A percentile compares a stretch with the other conserved stretches of the same genome.
phyloP scores from a whole-genome alignment of 2,797 vertebrate genomes.

The Chaetodon trifasciatus region DNA sequence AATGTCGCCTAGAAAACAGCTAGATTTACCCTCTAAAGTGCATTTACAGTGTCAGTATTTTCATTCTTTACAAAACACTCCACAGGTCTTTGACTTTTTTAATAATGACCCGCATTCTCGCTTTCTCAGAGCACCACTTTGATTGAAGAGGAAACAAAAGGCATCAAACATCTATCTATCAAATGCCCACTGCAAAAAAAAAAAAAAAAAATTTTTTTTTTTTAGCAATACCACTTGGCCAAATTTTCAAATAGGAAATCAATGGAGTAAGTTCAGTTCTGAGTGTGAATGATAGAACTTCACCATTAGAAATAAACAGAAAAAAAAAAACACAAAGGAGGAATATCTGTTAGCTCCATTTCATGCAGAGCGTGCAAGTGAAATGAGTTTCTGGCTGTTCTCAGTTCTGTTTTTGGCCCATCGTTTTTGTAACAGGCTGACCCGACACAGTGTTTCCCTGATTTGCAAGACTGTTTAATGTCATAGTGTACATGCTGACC shows the following conservation, averaged over 20 bases:
- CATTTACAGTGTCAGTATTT: constrained; percentile 89
- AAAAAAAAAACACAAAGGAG: neutral
- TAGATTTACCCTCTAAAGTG: constrained; percentile 88
- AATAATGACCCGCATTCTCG: constrained; percentile 32
- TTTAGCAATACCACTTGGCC: constrained; percentile 56
- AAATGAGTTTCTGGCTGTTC: constrained; percentile 33
- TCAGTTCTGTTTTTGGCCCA: constrained; percentile 38
- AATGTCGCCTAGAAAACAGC: constrained; percentile 76
- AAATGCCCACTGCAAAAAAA: constrained; percentile 64
- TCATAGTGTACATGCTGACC: constrained; percentile 24
- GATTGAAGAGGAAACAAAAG: constrained; percentile 75
- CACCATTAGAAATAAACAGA: constrained; percentile 32
- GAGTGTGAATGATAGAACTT: constrained; percentile 34
- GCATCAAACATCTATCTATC: constrained; percentile 66
- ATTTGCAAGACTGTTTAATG: constrained; percentile 46
- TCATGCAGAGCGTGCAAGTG: constrained; percentile 45
- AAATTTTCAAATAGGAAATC: constrained; percentile 43
- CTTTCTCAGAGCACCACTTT: constrained; percentile 75
- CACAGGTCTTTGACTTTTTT: constrained; percentile 45
- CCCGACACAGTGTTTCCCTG: constrained; percentile 63
- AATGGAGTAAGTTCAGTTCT: constrained; percentile 36
- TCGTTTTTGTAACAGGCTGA: constrained; percentile 12
- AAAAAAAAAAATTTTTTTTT: constrained; percentile 14
- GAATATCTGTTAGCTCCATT: constrained; percentile 33
- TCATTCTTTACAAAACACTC: constrained; percentile 79